A percentile compares a stretch with the other conserved stretches of the same genome.
phyloP scores from a whole-genome alignment of 2,888 invertebrate genomes.

The Torymus aiolomorphi region DNA sequence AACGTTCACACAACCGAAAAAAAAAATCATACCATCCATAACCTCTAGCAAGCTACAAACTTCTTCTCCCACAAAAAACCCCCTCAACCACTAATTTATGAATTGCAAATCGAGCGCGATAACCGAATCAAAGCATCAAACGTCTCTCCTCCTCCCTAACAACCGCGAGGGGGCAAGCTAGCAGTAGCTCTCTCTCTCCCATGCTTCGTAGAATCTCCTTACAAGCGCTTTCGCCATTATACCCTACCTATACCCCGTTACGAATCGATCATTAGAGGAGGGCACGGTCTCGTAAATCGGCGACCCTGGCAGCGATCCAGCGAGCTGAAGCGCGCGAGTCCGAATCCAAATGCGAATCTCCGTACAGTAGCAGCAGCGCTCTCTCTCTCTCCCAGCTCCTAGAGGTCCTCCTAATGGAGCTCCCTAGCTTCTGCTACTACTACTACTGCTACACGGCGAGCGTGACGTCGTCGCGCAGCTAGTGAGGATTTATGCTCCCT shows the following conservation, averaged over 20 bases:
- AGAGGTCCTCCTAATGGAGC: conserved; percentile 38
- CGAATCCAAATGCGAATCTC: conserved; percentile 31
- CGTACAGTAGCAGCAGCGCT: background rate
- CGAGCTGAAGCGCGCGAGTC: conserved; percentile 19
- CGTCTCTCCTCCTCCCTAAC: background rate
- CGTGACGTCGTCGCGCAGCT: conserved; percentile 61
- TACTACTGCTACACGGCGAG: too few species aligned
- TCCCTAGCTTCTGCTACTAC: background rate
- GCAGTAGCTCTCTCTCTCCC: background rate
- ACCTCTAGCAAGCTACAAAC: background rate
- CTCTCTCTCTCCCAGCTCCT: too few species aligned
- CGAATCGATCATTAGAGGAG: conserved; percentile 56
- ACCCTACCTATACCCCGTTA: conserved; percentile 35
- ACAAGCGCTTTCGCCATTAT: conserved; percentile 27
- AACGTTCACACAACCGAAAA: too few species aligned
- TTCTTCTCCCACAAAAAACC: background rate
- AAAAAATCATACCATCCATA: background rate
- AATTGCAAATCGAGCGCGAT: conserved; percentile 34
- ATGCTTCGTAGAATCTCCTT: conserved; percentile 6
- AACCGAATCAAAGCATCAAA: background rate
- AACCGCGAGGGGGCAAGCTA: too few species aligned
- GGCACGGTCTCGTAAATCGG: conserved; percentile 42
- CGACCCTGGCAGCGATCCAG: conserved; percentile 1
- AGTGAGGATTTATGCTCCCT: conserved; percentile 73
- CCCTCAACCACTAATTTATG: conserved; percentile 10